These are phyloP conservation scores for Spilogale gracilis DNA, from an alignment of 2,113 vertebrate genomes.

Conservation along the genomic window DNA sequence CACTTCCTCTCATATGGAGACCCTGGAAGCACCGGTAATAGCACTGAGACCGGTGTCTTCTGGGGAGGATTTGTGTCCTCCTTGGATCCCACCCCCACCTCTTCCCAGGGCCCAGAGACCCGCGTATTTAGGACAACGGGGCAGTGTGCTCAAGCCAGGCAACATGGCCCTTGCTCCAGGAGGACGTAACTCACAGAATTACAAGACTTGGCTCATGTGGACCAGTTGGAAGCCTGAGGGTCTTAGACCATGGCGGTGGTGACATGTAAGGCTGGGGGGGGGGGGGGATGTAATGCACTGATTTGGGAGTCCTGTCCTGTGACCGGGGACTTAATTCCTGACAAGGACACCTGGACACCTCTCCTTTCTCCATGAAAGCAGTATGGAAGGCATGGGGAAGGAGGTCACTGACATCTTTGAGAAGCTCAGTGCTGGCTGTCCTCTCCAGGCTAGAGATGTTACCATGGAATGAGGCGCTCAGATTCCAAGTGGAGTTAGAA, in stretches of 20 bases:
- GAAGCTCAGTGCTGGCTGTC: not conserved
- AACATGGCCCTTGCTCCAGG: not conserved
- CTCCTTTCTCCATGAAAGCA: not conserved
- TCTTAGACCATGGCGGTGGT: not conserved
- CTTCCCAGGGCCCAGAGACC: not conserved
- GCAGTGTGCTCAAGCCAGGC: not conserved
- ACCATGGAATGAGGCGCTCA: not conserved
- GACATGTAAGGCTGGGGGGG: not conserved
- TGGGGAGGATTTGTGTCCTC: not conserved
- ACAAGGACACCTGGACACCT: not conserved
- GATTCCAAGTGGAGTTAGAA: not conserved
- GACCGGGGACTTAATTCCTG: not conserved
- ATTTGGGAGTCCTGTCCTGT: not conserved
- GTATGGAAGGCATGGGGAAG: not conserved
- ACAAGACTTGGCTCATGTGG: not conserved
- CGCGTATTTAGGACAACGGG: not conserved
- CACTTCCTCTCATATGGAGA: no score
- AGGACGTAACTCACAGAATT: not conserved
- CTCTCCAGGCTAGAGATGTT: not conserved
- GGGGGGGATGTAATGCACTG: not conserved
- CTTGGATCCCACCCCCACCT: not conserved
- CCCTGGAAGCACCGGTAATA: not conserved
- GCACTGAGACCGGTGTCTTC: not conserved
- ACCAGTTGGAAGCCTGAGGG: not conserved
- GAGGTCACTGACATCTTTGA: not conserved